Percentiles rank a stretch among this genome's conserved stretches.
Conservation (phyloP, 2,113 vertebrate genomes). For the Echinops telfairi region DNA sequence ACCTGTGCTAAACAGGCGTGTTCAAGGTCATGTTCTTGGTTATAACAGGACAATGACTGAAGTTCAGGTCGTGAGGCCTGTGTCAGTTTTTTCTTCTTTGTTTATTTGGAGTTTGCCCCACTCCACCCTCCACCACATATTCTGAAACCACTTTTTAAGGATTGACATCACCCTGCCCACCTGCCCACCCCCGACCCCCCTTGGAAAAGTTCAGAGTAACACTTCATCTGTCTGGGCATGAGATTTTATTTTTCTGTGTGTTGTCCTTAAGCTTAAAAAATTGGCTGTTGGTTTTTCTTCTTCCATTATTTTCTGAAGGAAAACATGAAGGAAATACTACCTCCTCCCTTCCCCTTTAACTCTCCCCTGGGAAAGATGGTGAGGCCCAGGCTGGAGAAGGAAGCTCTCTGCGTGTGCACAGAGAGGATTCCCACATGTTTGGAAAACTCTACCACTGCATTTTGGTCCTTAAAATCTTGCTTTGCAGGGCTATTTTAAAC, state of each 20-base stretch:
- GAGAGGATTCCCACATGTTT: background rate
- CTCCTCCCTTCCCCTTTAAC: background rate
- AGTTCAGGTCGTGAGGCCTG: background rate
- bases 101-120: background rate
- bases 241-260: constrained; percentile 22
- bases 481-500: constrained; percentile 26
- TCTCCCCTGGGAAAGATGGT: background rate
- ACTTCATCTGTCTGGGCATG: background rate
- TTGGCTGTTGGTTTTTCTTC: background rate
- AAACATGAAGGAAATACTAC: background rate
- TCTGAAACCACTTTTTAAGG: background rate
- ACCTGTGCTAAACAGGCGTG: background rate
- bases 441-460: background rate
- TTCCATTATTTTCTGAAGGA: constrained; percentile 32
- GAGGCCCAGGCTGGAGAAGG: background rate
- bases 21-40: background rate
- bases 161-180: background rate
- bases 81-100: background rate
- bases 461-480: background rate
- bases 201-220: background rate
- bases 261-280: constrained; percentile 35
- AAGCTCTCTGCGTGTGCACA: background rate
- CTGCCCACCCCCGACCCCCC: too few relatives aligned
- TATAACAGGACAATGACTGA: background rate
- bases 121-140: background rate